Percentiles rank a stretch among this genome's conserved stretches.
Conservation (phyloP, 2,888 invertebrate species). For the Spialia ferax region DNA sequence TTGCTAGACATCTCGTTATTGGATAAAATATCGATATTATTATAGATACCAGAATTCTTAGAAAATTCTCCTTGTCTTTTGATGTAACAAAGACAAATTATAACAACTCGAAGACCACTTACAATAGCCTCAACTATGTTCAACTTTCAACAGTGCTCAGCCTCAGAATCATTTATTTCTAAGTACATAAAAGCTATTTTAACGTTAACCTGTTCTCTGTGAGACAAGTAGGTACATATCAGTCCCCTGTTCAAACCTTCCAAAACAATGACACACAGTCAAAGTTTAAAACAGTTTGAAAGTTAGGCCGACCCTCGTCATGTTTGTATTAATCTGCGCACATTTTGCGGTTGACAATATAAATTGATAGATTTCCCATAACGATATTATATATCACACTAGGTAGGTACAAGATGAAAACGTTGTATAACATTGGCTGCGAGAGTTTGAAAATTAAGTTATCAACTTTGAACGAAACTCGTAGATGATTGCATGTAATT, state of each 20-base stretch:
- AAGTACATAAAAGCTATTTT: background rate
- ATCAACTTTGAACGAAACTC: background rate
- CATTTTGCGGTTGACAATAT: background rate
- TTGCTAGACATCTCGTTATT: too few species aligned
- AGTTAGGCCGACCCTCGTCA: conserved; percentile 15
- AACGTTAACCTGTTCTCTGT: background rate
- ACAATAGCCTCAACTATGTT: too few species aligned
- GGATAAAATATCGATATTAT: too few species aligned
- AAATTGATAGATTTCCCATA: conserved; percentile 18
- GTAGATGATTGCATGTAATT: background rate
- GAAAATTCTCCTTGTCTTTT: background rate
- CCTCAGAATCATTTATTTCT: background rate
- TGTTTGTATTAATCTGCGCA: conserved; percentile 19
- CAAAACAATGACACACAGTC: conserved; percentile 13
- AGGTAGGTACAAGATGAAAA: too few species aligned
- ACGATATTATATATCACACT: background rate
- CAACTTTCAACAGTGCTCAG: too few species aligned
- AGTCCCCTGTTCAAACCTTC: background rate
- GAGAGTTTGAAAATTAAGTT: background rate
- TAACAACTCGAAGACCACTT: too few species aligned
- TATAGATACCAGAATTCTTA: too few species aligned
- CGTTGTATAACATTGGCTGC: too few species aligned
- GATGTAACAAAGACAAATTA: background rate
- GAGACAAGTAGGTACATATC: background rate
- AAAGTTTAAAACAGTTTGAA: conserved; percentile 26